These are phyloP conservation scores for Crypturellus tataupa DNA, from an alignment of 2,797 vertebrate genomes.

Conservation along the genomic window DNA sequence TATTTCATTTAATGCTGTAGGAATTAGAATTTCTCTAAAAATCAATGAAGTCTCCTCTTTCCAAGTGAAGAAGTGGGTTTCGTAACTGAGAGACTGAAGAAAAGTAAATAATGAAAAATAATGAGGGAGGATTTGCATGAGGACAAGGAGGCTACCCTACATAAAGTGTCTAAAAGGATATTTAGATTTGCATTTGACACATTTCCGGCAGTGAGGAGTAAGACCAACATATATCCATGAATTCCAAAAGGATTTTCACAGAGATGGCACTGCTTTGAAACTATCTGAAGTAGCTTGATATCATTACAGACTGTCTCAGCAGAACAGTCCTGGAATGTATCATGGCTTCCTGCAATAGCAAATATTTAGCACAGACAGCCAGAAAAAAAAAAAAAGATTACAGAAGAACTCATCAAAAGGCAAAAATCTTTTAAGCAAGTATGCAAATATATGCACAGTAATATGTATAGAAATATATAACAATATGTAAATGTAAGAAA, in stretches of 20 bases:
- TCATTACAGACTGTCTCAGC: background rate
- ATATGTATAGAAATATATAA: background rate
- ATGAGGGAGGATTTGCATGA: background rate
- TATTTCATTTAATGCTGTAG: background rate
- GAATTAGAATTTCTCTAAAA: background rate
- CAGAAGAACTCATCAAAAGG: background rate
- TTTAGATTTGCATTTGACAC: background rate
- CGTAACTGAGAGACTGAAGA: background rate
- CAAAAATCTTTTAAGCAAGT: background rate
- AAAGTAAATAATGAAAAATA: background rate
- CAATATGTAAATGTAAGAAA: too few species aligned
- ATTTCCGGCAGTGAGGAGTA: background rate
- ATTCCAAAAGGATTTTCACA: background rate
- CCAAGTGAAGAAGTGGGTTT: background rate
- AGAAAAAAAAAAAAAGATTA: background rate
- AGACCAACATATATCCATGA: background rate
- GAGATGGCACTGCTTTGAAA: background rate
- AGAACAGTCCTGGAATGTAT: background rate
- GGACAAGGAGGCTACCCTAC: background rate
- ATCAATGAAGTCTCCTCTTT: background rate
- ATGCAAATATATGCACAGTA: background rate
- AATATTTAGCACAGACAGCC: background rate
- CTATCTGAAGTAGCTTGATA: background rate
- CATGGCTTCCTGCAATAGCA: background rate
- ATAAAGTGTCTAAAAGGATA: background rate